Percentiles rank a stretch among this genome's conserved stretches.
Evolutionary conservation across 2,113 vertebrate species (phyloP).

Genomic region (Anser brachyrhynchus): DNA sequence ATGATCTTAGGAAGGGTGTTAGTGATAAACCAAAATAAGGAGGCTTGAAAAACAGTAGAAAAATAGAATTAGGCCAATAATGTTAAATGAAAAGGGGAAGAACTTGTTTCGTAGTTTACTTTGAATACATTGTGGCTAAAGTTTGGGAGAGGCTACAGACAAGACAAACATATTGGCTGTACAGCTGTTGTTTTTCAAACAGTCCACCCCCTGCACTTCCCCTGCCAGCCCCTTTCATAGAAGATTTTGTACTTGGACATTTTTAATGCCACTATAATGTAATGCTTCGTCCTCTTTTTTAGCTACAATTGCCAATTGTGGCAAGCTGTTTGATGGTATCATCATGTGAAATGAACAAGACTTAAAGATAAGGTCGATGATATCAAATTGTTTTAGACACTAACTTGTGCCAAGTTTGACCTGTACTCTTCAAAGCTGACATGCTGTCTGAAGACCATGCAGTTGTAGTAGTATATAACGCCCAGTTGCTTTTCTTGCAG

Average conservation of each 20-base stretch:
- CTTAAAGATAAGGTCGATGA: neutral
- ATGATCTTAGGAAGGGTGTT: neutral
- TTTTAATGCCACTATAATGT: conserved; percentile 16
- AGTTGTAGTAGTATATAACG: neutral
- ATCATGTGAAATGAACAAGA: neutral
- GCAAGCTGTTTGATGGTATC: conserved; percentile 22
- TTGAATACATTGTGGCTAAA: neutral
- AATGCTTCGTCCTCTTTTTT: neutral
- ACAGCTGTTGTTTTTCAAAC: conserved; percentile 50
- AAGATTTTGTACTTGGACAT: conserved; percentile 45
- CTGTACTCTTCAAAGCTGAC: neutral
- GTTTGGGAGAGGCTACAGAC: neutral
- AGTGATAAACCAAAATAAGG: neutral
- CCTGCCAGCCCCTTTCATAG: neutral
- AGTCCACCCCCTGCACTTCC: neutral
- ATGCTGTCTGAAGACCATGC: neutral
- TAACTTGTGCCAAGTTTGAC: neutral
- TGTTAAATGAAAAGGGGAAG: neutral
- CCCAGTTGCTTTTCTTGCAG: neutral
- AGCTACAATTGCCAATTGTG: neutral
- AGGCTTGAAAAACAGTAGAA: neutral
- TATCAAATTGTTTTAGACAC: neutral
- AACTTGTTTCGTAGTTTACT: neutral
- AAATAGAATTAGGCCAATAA: neutral
- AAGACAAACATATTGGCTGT: conserved; percentile 1